Evolutionary conservation across 2,888 invertebrate species (phyloP).

Genomic region (Orthonevra nobilis): DNA sequence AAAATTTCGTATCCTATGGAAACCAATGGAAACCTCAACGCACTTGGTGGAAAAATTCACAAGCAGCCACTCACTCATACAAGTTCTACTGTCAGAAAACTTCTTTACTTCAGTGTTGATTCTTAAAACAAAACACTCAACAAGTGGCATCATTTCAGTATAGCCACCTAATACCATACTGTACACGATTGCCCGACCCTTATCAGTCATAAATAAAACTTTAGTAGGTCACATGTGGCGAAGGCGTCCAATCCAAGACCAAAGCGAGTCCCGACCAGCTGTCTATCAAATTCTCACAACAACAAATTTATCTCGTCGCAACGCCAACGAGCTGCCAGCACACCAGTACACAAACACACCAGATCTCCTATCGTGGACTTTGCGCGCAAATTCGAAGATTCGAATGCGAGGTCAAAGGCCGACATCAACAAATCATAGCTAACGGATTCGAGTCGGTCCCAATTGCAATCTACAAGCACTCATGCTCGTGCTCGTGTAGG

Average conservation of each 20-base stretch:
- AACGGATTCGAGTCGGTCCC: constrained; percentile 65
- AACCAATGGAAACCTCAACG: no score
- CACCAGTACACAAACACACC: not conserved
- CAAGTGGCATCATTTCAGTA: no score
- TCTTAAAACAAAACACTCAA: no score
- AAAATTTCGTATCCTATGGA: no score
- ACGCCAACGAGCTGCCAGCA: not conserved
- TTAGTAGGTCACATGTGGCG: constrained; percentile 60
- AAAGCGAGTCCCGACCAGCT: constrained; percentile 45
- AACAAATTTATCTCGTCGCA: constrained; percentile 22
- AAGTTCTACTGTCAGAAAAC: not conserved
- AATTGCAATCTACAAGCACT: constrained; percentile 47
- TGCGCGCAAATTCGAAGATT: constrained; percentile 39
- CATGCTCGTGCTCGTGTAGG: constrained; percentile 16
- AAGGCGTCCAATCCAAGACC: constrained; percentile 24
- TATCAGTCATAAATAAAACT: constrained; percentile 61
- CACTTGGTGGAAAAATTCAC: no score
- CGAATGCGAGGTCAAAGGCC: constrained; percentile 55
- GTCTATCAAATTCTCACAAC: constrained; percentile 61
- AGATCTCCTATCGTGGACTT: constrained; percentile 28
- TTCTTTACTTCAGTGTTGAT: no score
- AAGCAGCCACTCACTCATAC: not conserved
- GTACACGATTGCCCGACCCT: constrained; percentile 43
- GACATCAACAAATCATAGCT: constrained; percentile 68
- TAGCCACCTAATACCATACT: constrained; percentile 7